These are phyloP conservation scores for Cepphus grylle DNA, from an alignment of 2,113 vertebrate species.

Conservation along the genomic window DNA sequence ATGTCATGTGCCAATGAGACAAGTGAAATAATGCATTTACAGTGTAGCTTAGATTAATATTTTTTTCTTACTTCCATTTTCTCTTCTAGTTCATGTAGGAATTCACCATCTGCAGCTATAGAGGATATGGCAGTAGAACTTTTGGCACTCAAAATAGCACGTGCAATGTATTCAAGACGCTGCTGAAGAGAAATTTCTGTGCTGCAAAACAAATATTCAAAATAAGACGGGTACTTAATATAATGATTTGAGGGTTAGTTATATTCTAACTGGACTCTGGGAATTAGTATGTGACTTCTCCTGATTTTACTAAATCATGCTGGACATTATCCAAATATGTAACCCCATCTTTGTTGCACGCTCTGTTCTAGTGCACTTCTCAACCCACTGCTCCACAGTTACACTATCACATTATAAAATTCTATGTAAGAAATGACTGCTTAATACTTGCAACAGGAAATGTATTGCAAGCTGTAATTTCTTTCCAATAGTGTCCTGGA, in stretches of 20 bases:
- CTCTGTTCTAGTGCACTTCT: not conserved
- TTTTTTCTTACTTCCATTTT: constrained; percentile 90
- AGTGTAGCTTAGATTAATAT: not conserved
- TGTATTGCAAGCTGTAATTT: not conserved
- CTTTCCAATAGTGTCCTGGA: not conserved
- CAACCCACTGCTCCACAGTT: not conserved
- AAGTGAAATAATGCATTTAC: not conserved
- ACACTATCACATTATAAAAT: not conserved
- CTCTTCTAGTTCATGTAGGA: constrained; percentile 94
- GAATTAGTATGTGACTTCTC: not conserved
- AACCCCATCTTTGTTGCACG: not conserved
- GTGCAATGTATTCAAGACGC: constrained; percentile 92
- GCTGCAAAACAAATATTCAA: constrained; percentile 68
- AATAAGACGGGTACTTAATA: not conserved
- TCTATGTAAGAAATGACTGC: not conserved
- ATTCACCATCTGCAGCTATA: constrained; percentile 92
- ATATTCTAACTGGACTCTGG: not conserved
- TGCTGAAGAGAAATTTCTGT: constrained; percentile 95
- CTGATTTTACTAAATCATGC: not conserved
- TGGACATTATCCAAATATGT: not conserved
- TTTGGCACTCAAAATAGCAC: constrained; percentile 96
- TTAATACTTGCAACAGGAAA: not conserved
- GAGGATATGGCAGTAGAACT: constrained; percentile 90
- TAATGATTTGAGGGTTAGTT: not conserved
- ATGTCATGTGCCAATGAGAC: not conserved